Base-by-base conservation (phyloP, 2,797 vertebrate species). In the Paramormyrops hopkinsi region DNA sequence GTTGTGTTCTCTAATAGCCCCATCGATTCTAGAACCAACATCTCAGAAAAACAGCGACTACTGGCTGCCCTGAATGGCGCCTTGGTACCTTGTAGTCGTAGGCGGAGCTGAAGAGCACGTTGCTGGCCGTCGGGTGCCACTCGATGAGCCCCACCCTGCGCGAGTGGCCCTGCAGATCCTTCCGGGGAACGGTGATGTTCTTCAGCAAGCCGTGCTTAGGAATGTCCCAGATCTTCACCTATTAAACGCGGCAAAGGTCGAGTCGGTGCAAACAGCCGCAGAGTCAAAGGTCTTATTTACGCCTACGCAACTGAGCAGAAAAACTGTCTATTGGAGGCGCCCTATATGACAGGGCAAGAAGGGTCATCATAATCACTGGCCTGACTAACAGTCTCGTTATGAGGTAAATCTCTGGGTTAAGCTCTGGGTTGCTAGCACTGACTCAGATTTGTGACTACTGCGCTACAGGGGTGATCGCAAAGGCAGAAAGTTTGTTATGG, bases 201-300 rank as follows among this genome's bases (percentile, higher is more conserved):
- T 92, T 96, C 4, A 95, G 69, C 85, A 98, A 89, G 11, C 97
- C 94, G 6, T 96, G 95, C 90, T 94, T 95, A 83, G 98, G 98
- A 92, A 99, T 97, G 59, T 97, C 96, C 98, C 98, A 99, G 90
- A 98, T 95, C 94, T 98, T 98, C 90, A 98, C 96, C 98, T 99
- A 92, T 25, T 9, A 87, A 1, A 91, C 50, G 90, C 8, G 29
- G 3, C 7, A 88, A 19, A 54, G 73, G 25, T 46, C 37, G n/a
- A 53, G 59, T 41, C 7, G 37, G 33, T 22, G 29, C 50, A 19
- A 46, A n/a, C 29, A 12, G 51, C 22, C 1, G 14, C 17, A 4
- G 29, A 51, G 37, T 12, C 51, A 59, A 59, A 56, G 86, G 25
- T 56, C 12, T 53, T n/a, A 85, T 62, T 62, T 62, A 62, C 56